Evolutionary conservation across 2,888 invertebrate species (phyloP).

Genomic region (Papilio elwesi): DNA sequence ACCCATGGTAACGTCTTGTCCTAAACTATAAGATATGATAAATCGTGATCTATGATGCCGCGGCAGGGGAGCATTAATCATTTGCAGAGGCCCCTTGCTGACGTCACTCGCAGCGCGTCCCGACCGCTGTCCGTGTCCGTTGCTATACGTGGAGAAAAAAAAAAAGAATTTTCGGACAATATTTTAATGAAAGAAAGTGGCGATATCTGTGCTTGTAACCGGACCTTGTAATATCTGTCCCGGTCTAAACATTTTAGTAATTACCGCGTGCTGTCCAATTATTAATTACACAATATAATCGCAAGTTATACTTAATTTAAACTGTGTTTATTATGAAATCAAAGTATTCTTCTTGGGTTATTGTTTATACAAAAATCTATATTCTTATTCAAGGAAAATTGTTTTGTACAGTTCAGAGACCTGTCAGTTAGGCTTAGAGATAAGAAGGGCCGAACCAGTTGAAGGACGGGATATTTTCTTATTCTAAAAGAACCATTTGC

Average conservation of each 20-base stretch:
- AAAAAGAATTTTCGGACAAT: not conserved
- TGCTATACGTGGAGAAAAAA: not conserved
- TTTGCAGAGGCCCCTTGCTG: conserved; percentile 1
- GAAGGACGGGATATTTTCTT: conserved; percentile 12
- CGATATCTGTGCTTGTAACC: too few relatives aligned
- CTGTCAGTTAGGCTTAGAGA: conserved; percentile 15
- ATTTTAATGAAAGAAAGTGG: not conserved
- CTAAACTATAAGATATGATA: conserved; percentile 2
- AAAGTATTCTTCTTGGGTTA: too few relatives aligned
- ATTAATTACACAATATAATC: too few relatives aligned
- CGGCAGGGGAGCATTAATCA: conserved; percentile 4
- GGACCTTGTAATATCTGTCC: too few relatives aligned
- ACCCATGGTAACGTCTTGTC: not conserved
- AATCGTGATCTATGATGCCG: not conserved
- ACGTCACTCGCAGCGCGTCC: conserved; percentile 14
- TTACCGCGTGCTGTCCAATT: too few relatives aligned
- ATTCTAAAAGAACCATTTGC: conserved; percentile 11
- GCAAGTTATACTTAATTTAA: too few relatives aligned
- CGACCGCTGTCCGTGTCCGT: not conserved
- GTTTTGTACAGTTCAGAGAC: conserved; percentile 8
- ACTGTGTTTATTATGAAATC: too few relatives aligned
- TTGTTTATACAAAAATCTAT: conserved; percentile 7
- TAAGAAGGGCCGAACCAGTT: conserved; percentile 10
- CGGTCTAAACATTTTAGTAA: too few relatives aligned
- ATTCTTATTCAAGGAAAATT: not conserved